Percentiles rank a stretch among this genome's conserved stretches.
Evolutionary conservation across 2,888 invertebrate species (phyloP).

Genomic region (Nymphalis urticae): DNA sequence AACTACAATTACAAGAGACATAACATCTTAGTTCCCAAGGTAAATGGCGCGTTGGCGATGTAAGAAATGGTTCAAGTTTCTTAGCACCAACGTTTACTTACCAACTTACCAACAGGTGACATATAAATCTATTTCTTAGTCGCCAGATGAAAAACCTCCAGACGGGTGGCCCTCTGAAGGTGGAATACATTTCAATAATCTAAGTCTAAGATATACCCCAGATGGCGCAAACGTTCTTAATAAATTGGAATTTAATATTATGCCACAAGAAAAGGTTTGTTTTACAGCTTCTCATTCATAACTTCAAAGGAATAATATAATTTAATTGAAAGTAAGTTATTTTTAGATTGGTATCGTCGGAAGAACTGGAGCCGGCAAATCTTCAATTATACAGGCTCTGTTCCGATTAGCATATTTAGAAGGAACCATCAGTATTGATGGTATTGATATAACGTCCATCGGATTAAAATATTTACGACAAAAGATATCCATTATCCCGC

Average conservation of each 20-base stretch:
- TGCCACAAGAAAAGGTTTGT: conserved; percentile 76
- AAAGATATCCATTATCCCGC: conserved; percentile 84
- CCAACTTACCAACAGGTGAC: too few species aligned
- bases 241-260: conserved; percentile 71
- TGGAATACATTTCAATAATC: conserved; percentile 72
- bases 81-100: too few species aligned
- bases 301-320: not conserved
- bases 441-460: conserved; percentile 81
- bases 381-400: conserved; percentile 85
- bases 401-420: conserved; percentile 84
- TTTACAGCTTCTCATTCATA: too few species aligned
- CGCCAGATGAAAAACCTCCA: conserved; percentile 61
- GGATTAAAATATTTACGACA: conserved; percentile 82
- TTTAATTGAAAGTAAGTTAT: not conserved
- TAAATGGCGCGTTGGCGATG: too few species aligned
- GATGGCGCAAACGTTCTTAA: conserved; percentile 80
- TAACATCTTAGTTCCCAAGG: too few species aligned
- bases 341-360: conserved; percentile 84
- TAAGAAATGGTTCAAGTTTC: too few species aligned
- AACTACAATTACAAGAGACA: too few species aligned
- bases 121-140: conserved; percentile 43
- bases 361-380: conserved; percentile 86
- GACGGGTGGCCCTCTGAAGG: conserved; percentile 79
- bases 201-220: conserved; percentile 77
- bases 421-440: conserved; percentile 86